These are phyloP conservation scores for Nasua narica DNA, from an alignment of 2,797 vertebrate species.

Conservation along the genomic window DNA sequence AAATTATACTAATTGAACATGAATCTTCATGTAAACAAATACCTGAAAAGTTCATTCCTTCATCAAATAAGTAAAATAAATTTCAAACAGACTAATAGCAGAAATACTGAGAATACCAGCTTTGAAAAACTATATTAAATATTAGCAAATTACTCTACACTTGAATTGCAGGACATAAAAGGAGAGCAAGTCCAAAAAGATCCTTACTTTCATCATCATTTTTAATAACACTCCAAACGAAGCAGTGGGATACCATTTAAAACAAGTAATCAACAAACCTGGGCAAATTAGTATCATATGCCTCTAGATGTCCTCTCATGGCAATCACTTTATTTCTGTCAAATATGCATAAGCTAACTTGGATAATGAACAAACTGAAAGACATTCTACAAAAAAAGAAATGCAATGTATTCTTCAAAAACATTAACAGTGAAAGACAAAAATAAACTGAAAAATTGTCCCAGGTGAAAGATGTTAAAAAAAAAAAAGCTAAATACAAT, in stretches of 20 bases:
- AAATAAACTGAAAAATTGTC: not conserved
- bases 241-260: not conserved
- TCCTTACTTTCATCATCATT: not conserved
- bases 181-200: not conserved
- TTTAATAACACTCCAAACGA: not conserved
- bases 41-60: not conserved
- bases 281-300: not conserved
- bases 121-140: not conserved
- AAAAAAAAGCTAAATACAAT: not conserved
- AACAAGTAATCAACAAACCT: not conserved
- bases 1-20: not conserved
- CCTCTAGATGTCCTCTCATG: not conserved
- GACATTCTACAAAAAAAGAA: not conserved
- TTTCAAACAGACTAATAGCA: constrained; percentile 1
- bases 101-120: not conserved
- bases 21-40: not conserved
- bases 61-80: constrained; percentile 10
- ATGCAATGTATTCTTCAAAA: not conserved
- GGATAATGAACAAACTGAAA: not conserved
- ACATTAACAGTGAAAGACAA: not conserved
- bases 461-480: not conserved
- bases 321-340: not conserved
- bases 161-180: not conserved
- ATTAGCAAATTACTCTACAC: not conserved
- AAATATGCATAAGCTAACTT: not conserved